Conservation (phyloP, 2,797 vertebrate genomes). For the Mus minutoides region DNA sequence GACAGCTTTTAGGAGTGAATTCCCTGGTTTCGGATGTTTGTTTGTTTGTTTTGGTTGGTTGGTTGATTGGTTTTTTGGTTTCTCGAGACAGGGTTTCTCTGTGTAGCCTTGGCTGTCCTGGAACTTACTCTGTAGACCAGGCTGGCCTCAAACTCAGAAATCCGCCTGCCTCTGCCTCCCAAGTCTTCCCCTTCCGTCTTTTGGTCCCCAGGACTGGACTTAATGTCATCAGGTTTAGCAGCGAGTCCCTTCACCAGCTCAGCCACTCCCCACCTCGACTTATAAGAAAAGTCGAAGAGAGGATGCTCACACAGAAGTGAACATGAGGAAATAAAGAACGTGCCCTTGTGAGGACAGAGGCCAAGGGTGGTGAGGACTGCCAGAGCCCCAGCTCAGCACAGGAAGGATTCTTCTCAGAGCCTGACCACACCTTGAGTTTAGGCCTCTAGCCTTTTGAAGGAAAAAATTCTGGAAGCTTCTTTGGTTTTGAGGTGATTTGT, state of each 20-base stretch:
- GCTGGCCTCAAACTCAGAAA: too few relatives aligned
- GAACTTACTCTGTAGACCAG: too few relatives aligned
- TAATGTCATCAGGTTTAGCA: background rate
- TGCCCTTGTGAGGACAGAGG: background rate
- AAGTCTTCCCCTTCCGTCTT: too few relatives aligned
- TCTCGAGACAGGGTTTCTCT: too few relatives aligned
- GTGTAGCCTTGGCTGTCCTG: too few relatives aligned
- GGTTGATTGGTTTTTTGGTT: too few relatives aligned
- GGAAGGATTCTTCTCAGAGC: background rate
- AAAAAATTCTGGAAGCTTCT: background rate
- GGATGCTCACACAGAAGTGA: background rate
- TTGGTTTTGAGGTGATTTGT: background rate
- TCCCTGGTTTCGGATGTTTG: too few relatives aligned
- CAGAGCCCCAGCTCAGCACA: fast-evolving
- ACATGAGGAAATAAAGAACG: background rate
- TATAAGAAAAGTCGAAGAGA: background rate
- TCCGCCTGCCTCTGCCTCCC: too few relatives aligned
- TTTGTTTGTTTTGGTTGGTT: too few relatives aligned
- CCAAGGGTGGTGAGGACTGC: background rate
- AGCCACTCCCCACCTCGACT: background rate
- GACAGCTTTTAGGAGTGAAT: too few relatives aligned
- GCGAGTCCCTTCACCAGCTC: background rate
- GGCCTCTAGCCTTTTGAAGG: background rate
- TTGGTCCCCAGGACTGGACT: background rate
- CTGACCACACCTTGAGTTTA: background rate